A percentile compares a stretch with the other conserved stretches of the same genome.
Conservation (phyloP, 53 echinoderm and acorn worm genomes). For the Crossaster papposus region DNA sequence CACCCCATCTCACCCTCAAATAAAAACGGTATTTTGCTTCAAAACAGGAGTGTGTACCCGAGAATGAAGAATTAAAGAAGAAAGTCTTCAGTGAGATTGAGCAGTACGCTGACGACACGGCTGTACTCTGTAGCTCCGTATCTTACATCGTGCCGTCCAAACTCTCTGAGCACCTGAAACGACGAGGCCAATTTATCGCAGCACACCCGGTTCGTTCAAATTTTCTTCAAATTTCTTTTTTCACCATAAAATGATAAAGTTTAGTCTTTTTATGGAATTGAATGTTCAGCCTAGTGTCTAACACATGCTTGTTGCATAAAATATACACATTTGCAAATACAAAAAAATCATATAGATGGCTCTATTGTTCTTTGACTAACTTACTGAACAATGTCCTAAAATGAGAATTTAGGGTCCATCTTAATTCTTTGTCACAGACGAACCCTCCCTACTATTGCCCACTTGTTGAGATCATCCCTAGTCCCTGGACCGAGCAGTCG, state of each 20-base stretch:
- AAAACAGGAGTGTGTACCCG: conserved; percentile 88
- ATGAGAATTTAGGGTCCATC: neutral
- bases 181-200: conserved; percentile 81
- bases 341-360: too few species aligned
- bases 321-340: too few species aligned
- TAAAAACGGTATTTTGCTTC: neutral
- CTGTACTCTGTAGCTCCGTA: conserved; percentile 81
- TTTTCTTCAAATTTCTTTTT: too few species aligned
- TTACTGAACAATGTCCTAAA: neutral
- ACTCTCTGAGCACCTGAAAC: conserved; percentile 74
- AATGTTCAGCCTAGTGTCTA: too few species aligned
- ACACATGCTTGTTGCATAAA: too few species aligned
- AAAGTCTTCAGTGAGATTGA: conserved; percentile 84
- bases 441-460: conserved; percentile 72
- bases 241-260: too few species aligned
- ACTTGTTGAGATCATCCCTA: conserved; percentile 87
- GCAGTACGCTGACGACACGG: conserved; percentile 65
- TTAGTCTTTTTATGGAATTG: too few species aligned
- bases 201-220: conserved; percentile 83
- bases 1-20: neutral
- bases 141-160: conserved; percentile 89
- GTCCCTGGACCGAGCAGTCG: conserved; percentile 82
- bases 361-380: neutral
- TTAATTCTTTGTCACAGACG: neutral
- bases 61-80: conserved; percentile 84